Evolutionary conservation across 2,113 vertebrate species (phyloP).

Genomic region (Pachypanchax playfairii): DNA sequence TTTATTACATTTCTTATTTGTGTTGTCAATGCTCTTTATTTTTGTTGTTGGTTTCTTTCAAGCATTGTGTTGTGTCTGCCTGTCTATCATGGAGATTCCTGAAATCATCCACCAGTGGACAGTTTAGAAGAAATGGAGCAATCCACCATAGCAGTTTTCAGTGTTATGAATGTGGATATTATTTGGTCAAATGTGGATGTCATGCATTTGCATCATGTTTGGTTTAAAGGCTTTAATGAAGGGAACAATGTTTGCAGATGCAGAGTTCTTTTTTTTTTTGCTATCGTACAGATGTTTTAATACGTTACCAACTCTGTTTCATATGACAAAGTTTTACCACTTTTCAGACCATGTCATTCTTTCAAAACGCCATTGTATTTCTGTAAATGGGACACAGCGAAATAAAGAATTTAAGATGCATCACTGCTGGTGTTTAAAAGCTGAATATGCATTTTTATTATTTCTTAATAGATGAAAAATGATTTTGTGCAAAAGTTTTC

Average conservation of each 20-base stretch:
- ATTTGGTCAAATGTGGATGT: slow-evolving; percentile 80
- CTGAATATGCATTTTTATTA: slow-evolving; percentile 68
- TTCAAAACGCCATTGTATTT: slow-evolving; percentile 65
- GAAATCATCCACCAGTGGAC: slow-evolving; percentile 42
- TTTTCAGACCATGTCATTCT: slow-evolving; percentile 71
- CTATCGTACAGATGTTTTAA: slow-evolving; percentile 71
- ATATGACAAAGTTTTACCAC: slow-evolving; percentile 51
- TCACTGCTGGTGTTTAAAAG: slow-evolving; percentile 70
- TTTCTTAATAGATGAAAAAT: slow-evolving; percentile 41
- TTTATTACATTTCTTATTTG: slow-evolving; percentile 59
- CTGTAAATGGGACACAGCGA: slow-evolving; percentile 76
- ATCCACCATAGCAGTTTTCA: slow-evolving; percentile 44
- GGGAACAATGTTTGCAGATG: slow-evolving; percentile 82
- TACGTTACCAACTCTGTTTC: slow-evolving; percentile 72
- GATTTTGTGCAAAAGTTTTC: slow-evolving; percentile 62
- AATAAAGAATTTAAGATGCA: slow-evolving; percentile 76
- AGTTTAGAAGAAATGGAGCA: background rate
- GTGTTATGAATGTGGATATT: slow-evolving; percentile 73
- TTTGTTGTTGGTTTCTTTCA: slow-evolving; percentile 69
- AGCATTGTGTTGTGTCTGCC: slow-evolving; percentile 79
- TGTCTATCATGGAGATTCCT: slow-evolving; percentile 63
- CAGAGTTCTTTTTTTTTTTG: slow-evolving; percentile 61
- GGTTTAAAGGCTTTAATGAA: slow-evolving; percentile 88
- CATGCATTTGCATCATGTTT: slow-evolving; percentile 69
- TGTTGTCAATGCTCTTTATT: slow-evolving; percentile 77